Evolutionary conservation across 2,888 invertebrate species (phyloP), one percentile per base, ranked within the genome.

Genomic region (Choreutis nemorana): DNA sequence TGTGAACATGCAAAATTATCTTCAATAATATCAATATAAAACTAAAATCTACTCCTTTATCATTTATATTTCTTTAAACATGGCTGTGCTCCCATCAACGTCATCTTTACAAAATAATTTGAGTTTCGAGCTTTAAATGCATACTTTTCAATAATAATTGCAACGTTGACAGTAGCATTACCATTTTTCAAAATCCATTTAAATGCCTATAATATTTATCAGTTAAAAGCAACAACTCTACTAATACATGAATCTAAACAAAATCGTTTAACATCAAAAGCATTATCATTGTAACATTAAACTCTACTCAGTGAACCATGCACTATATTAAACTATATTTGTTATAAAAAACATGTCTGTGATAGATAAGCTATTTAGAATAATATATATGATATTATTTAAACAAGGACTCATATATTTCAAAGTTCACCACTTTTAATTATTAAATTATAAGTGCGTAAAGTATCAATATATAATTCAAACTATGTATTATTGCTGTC

Each of bases 261-360:
- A 48, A 51, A 49, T 33, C 43, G 40, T 45, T 56, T 40, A 55
- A 63, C 65, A 63, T 58, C 55, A 44, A 68, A 66, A 64, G 67
- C 66, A 54, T 57, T 16, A 48, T 43, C 43, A 28, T 44, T 38
- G 37, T 43, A 46, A 50, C 42, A 43, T 44, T 40, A 45, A 48
- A 42, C 31, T 34, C 53, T 58, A 53, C 37, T 39, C 44, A 49
- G 44, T 49, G 45, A 46, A 53, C 44, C 50, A 52, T 52, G 55
- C 55, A 48, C 48, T 62, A 56, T 47, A 49, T 12, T 13, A 9
- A 23, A 11, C 23, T 52, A 48, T 44, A 49, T 39, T 48, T 45
- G 40, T 41, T 50, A 52, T 44, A 52, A 55, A 58, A 55, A 52
- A 51, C 53, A 53, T 45, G n/a, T n/a, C n/a, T n/a, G n/a, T n/a